Base-by-base conservation (phyloP, 2,888 invertebrate genomes). In the Electrophaes corylata region DNA sequence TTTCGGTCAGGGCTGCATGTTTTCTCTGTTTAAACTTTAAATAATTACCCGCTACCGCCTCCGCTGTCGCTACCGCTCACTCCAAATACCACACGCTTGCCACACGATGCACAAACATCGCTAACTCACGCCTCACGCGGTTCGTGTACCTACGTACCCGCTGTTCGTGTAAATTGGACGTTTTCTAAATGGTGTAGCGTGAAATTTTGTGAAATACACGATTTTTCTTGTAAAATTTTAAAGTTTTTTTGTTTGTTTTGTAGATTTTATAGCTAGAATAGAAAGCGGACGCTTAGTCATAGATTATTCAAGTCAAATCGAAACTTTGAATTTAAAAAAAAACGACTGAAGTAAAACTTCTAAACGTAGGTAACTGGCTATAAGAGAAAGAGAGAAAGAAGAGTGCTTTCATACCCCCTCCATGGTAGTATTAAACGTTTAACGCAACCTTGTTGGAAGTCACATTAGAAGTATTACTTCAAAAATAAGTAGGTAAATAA, bases 101-200 rank as follows among this genome's bases (percentile, higher is more conserved):
- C 70, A 59, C 75, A 81, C 79, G 81, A 81, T 57, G 48, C 44
- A 60, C 78, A 78, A 78, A 75, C 70, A 76, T 35, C 70, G 76
- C 80, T 84, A 84, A 84, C 72, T 58, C 58, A 23, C 19, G 44
- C 26, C 65, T 77, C 84, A 84, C 84, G 85, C 75, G 18, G 39
- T 44, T 58, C 56, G 54, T 65, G 64, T 51, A 45, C 55, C 44
- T 37, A 37, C 10, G 26, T 29, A 37, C 37, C 16, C n/a, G 14
- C 14, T 43, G 65, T 65, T 70, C 57, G 53, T 64, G 66, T 65
- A 62, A 64, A 68, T 70, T 66, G 63, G 50, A 59, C 63, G 69
- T 67, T 69, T 67, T 57, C 62, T 64, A 72, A 69, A 75, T 57
- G 55, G 55, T 50, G 43, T 40, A 31, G 37, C 57, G 54, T 53